Evolutionary conservation across 2,797 vertebrate species (phyloP).

Genomic region (Premnoplex brunnescens): DNA sequence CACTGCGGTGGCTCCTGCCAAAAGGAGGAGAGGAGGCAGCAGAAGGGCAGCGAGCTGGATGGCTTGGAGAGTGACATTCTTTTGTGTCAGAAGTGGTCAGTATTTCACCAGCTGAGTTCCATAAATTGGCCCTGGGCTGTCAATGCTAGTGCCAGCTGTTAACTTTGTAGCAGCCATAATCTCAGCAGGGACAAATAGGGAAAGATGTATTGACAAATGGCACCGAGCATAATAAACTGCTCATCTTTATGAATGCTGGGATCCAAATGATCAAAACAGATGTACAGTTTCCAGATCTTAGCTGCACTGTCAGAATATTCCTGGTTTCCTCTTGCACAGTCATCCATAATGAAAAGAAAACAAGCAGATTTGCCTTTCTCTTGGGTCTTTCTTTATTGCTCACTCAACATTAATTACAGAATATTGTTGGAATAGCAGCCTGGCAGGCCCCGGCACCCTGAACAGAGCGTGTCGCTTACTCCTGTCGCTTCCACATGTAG

Average conservation of each 20-base stretch:
- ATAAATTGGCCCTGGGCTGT: constrained; percentile 69
- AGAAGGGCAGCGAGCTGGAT: constrained; percentile 46
- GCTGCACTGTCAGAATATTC: constrained; percentile 67
- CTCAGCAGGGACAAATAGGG: constrained; percentile 72
- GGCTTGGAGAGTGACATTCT: constrained; percentile 15
- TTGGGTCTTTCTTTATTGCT: constrained; percentile 67
- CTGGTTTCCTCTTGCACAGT: constrained; percentile 56
- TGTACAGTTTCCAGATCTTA: constrained; percentile 71
- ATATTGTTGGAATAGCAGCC: constrained; percentile 60
- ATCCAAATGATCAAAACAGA: constrained; percentile 74
- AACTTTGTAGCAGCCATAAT: constrained; percentile 65
- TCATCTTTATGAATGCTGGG: constrained; percentile 70
- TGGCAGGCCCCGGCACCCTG: constrained; percentile 43
- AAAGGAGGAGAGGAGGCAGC: constrained; percentile 27
- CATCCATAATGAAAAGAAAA: constrained; percentile 71
- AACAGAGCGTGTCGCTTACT: background rate
- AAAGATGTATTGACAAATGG: constrained; percentile 72
- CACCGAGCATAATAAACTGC: constrained; percentile 69
- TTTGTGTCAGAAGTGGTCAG: constrained; percentile 68
- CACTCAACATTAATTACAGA: constrained; percentile 72
- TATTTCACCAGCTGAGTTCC: constrained; percentile 67
- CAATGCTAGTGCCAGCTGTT: constrained; percentile 67
- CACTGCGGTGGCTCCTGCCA: background rate
- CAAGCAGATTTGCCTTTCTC: constrained; percentile 69
- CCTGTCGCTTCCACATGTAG: background rate